A percentile compares a stretch with the other conserved stretches of the same genome.
Evolutionary conservation across 2,797 vertebrate species (phyloP).

Genomic region (Austrolebias charrua): DNA sequence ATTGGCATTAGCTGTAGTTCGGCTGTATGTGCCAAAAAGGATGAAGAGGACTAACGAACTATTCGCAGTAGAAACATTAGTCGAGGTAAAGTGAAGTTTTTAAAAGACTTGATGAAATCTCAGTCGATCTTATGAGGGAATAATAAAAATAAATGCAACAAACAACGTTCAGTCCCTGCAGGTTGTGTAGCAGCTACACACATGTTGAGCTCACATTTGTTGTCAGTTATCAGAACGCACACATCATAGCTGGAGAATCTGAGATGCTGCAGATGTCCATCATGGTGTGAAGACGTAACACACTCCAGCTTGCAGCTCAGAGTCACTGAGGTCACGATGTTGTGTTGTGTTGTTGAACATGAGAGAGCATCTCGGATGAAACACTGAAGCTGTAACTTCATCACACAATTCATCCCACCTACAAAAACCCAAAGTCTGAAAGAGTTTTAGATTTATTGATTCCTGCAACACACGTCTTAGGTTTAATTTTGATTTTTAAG

Average conservation of each 20-base stretch:
- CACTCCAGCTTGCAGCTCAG: slow-evolving; percentile 9
- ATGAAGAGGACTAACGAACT: too few species aligned
- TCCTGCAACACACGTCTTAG: too few species aligned
- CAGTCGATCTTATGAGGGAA: too few species aligned
- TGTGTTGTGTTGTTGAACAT: neutral
- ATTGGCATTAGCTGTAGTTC: too few species aligned
- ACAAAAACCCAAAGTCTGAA: too few species aligned
- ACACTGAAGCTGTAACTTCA: neutral
- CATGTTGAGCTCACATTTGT: slow-evolving; percentile 38
- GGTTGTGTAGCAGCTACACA: slow-evolving; percentile 15
- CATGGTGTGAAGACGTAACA: slow-evolving; percentile 25
- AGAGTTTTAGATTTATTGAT: too few species aligned
- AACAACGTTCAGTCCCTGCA: neutral
- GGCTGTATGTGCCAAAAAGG: too few species aligned
- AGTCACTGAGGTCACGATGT: neutral
- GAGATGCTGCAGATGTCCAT: slow-evolving; percentile 43
- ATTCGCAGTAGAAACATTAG: too few species aligned
- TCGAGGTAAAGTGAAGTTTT: too few species aligned
- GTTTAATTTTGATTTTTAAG: too few species aligned
- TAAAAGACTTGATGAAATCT: too few species aligned
- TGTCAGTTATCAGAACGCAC: slow-evolving; percentile 29
- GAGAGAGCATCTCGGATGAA: neutral
- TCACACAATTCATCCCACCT: neutral
- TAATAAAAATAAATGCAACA: too few species aligned
- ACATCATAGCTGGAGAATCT: slow-evolving; percentile 49